These are phyloP conservation scores for Bombycilla garrulus DNA, from an alignment of 2,113 vertebrate genomes.

Conservation along the genomic window DNA sequence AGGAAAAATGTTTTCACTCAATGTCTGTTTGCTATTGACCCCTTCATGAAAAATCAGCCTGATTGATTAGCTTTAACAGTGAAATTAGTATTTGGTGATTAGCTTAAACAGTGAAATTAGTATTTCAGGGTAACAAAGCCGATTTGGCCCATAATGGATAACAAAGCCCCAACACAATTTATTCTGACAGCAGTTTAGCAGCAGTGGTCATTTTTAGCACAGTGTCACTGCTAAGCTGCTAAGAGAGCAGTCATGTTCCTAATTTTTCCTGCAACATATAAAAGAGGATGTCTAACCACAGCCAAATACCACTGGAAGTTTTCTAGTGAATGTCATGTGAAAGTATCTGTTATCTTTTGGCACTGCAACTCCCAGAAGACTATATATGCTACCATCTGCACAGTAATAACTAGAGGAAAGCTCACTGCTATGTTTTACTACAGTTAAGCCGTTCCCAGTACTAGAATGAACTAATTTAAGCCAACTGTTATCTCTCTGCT, in stretches of 20 bases:
- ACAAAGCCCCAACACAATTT: neutral
- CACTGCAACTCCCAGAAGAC: neutral
- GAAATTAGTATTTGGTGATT: neutral
- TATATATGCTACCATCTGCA: neutral
- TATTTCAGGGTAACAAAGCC: neutral
- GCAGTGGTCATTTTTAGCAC: neutral
- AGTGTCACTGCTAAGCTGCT: neutral
- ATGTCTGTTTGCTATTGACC: neutral
- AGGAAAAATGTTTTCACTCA: neutral
- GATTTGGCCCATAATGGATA: neutral
- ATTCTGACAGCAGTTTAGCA: neutral
- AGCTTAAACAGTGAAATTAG: neutral
- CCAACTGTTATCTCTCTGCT: slow-evolving; percentile 34
- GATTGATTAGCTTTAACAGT: neutral
- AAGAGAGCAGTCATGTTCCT: neutral
- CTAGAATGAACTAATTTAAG: slow-evolving; percentile 23
- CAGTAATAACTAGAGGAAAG: slow-evolving; percentile 14
- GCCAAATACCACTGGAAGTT: neutral
- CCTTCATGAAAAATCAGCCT: neutral
- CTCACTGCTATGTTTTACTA: neutral
- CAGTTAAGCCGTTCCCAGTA: slow-evolving; percentile 10
- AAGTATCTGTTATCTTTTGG: slow-evolving; percentile 37
- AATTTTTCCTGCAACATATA: neutral
- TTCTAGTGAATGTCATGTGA: slow-evolving; percentile 15
- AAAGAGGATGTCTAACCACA: neutral